Conservation (phyloP, 2,797 vertebrate species). For the Phalanger gymnotis region DNA sequence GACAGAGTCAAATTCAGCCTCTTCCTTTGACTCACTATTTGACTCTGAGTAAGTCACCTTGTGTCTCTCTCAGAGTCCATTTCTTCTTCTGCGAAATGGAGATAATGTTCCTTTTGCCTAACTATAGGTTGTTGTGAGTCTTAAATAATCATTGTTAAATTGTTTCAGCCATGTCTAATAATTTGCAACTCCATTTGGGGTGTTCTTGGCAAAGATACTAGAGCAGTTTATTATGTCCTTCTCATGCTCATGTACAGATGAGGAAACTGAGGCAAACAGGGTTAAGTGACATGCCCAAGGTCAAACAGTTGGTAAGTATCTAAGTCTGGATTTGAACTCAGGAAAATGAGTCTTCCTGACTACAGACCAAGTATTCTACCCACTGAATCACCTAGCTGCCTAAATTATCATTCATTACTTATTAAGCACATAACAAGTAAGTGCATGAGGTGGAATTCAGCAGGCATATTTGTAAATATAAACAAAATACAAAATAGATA, state of each 20-base stretch:
- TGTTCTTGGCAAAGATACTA: not conserved
- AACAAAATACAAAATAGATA: not conserved
- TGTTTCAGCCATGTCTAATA: not conserved
- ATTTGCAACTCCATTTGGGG: not conserved
- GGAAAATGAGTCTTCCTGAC: not conserved
- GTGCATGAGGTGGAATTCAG: not conserved
- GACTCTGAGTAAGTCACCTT: not conserved
- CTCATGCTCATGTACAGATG: not conserved
- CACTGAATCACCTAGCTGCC: not conserved
- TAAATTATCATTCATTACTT: not conserved
- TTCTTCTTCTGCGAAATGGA: not conserved
- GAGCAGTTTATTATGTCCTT: not conserved
- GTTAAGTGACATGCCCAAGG: not conserved
- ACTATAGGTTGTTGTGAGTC: not conserved
- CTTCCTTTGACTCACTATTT: not conserved
- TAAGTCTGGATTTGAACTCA: not conserved
- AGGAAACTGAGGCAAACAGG: not conserved
- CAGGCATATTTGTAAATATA: not conserved
- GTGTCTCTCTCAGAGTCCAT: not conserved
- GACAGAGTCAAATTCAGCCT: not conserved
- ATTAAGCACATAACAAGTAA: not conserved
- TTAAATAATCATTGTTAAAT: not conserved
- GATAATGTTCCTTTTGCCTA: not conserved
- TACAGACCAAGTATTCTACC: not conserved
- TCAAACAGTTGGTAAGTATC: not conserved